Evolutionary conservation across 2,888 invertebrate species (phyloP).

Genomic region (Caenorhabditis sinica): DNA sequence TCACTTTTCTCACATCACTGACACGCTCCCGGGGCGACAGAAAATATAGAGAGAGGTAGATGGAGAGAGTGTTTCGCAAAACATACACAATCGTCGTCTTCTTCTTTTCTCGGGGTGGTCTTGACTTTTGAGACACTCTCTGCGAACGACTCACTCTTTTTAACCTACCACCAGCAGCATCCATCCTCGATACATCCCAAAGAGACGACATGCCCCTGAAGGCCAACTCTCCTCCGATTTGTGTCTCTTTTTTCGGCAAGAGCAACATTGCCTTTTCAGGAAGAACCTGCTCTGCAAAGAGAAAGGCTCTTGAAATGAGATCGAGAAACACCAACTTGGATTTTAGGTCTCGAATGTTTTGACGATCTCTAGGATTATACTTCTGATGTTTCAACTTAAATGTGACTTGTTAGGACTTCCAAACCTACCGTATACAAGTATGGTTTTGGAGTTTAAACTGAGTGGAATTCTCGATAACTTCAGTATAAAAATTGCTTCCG

Average conservation of each 20-base stretch:
- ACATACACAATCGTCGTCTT: slow-evolving; percentile 61
- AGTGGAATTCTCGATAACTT: neutral
- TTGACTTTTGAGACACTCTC: slow-evolving; percentile 58
- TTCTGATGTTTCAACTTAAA: neutral
- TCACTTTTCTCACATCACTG: slow-evolving; percentile 11
- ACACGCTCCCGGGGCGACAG: slow-evolving; percentile 56
- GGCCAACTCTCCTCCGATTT: slow-evolving; percentile 4
- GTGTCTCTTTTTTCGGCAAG: slow-evolving; percentile 25
- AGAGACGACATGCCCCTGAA: slow-evolving; percentile 23
- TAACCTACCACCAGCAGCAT: slow-evolving; percentile 35
- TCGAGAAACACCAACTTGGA: slow-evolving; percentile 1
- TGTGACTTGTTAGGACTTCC: neutral
- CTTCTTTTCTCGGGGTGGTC: slow-evolving; percentile 57
- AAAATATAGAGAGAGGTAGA: slow-evolving; percentile 47
- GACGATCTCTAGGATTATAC: neutral
- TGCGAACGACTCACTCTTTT: slow-evolving; percentile 44
- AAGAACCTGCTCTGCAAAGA: slow-evolving; percentile 20
- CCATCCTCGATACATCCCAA: slow-evolving; percentile 19
- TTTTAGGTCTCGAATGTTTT: neutral
- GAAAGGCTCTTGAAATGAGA: slow-evolving; percentile 12
- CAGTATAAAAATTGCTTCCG: no score
- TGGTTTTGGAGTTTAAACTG: neutral
- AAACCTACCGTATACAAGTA: slow-evolving; percentile 2
- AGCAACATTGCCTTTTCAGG: slow-evolving; percentile 36
- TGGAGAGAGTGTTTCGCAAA: slow-evolving; percentile 60